Evolutionary conservation across 2,113 vertebrate genomes (phyloP).

Genomic region (Mystacornis crossleyi): DNA sequence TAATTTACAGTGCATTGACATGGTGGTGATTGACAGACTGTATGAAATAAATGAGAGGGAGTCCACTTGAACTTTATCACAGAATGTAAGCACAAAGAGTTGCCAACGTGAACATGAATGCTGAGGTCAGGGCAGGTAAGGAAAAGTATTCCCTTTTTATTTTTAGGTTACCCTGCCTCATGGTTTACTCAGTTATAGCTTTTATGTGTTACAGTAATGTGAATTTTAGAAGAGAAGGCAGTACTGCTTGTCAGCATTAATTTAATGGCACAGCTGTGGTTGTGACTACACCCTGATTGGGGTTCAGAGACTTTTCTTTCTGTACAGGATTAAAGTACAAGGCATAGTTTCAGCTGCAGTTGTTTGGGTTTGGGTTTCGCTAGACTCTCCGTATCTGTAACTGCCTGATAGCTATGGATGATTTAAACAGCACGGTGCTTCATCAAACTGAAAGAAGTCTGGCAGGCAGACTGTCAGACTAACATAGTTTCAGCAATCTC

Average conservation of each 20-base stretch:
- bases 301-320: conserved; percentile 44
- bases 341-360: conserved; percentile 65
- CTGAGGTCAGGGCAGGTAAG: not conserved
- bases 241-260: not conserved
- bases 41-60: not conserved
- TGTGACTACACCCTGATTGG: not conserved
- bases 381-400: not conserved
- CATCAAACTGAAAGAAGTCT: conserved; percentile 38
- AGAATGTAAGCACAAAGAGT: not conserved
- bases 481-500: not conserved
- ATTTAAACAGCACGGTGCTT: not conserved
- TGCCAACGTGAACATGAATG: not conserved
- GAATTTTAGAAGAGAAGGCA: not conserved
- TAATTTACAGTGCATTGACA: not conserved
- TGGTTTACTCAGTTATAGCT: not conserved
- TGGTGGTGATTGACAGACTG: not conserved
- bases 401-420: not conserved
- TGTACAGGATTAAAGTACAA: conserved; percentile 63
- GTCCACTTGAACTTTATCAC: not conserved
- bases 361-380: conserved; percentile 67
- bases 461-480: not conserved
- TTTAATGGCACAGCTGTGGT: conserved; percentile 66
- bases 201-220: not conserved
- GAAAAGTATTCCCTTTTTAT: not conserved
- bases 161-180: not conserved